A percentile compares a stretch with the other conserved stretches of the same genome.
phyloP scores from a whole-genome alignment of 2,888 invertebrate species.

The Meiosimyza platycephala region DNA sequence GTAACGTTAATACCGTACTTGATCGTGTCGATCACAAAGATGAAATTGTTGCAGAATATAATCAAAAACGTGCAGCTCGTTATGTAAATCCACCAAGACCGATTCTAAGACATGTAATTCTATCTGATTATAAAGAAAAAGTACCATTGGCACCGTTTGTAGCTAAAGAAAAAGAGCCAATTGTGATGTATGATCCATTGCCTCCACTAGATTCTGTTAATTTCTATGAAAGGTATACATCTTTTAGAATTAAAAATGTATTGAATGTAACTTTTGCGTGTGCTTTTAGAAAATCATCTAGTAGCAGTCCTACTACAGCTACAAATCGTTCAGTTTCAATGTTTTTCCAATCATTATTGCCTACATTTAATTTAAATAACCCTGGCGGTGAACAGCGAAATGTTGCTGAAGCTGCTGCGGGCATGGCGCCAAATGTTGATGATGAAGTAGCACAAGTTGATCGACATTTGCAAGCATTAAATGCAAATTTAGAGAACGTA shows the following conservation, averaged over 20 bases:
- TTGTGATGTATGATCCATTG: conserved; percentile 82
- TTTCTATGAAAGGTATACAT: conserved; percentile 72
- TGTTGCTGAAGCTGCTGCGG: conserved; percentile 40
- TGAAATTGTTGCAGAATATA: conserved; percentile 72
- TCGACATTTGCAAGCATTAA: conserved; percentile 52
- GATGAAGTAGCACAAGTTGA: conserved; percentile 55
- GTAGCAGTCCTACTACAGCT: conserved; percentile 60
- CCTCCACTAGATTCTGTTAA: conserved; percentile 82
- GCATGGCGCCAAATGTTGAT: conserved; percentile 42
- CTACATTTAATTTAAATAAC: conserved; percentile 71
- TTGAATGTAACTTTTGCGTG: neutral
- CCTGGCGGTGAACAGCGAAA: conserved; percentile 44
- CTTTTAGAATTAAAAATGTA: neutral
- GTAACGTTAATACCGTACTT: conserved; percentile 75
- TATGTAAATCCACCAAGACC: conserved; percentile 64
- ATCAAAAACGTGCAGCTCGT: conserved; percentile 67
- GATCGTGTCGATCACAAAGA: conserved; percentile 75
- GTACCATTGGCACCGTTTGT: conserved; percentile 67
- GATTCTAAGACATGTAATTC: conserved; percentile 65
- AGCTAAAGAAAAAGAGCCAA: conserved; percentile 64
- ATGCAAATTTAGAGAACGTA: conserved; percentile 54
- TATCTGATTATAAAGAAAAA: conserved; percentile 69
- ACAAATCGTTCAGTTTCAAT: conserved; percentile 68
- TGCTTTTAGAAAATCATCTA: conserved; percentile 59
- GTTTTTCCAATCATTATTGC: conserved; percentile 80